Evolutionary conservation across 2,113 vertebrate genomes (phyloP).

Genomic region (Oxyruncus cristatus): DNA sequence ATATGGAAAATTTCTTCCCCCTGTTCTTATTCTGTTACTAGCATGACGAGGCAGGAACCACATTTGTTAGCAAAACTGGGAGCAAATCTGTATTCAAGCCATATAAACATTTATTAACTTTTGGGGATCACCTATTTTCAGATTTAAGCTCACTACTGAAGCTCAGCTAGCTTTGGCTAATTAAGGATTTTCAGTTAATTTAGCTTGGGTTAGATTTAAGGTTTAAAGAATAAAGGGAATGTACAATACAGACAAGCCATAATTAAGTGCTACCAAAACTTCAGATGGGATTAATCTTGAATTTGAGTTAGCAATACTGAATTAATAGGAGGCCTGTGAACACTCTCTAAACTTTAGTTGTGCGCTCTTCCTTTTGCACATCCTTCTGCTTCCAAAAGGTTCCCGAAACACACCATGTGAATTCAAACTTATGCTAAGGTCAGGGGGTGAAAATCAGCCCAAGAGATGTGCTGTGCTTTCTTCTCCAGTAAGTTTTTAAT

Average conservation of each 20-base stretch:
- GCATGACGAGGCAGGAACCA: background rate
- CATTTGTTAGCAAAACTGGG: background rate
- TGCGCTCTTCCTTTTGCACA: background rate
- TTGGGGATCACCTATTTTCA: background rate
- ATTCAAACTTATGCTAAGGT: background rate
- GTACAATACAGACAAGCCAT: background rate
- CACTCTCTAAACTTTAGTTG: background rate
- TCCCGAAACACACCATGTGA: background rate
- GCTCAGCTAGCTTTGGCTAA: background rate
- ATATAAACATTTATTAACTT: background rate
- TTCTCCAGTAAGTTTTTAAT: background rate
- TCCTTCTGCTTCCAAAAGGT: background rate
- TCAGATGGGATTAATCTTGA: slow-evolving; percentile 14
- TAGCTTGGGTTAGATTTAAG: background rate
- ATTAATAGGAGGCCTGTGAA: background rate
- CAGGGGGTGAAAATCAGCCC: background rate
- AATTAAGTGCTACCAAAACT: slow-evolving; percentile 15
- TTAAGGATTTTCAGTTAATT: slow-evolving; percentile 15
- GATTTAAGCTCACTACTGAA: background rate
- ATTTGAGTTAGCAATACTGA: background rate
- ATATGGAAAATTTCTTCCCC: background rate
- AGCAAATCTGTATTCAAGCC: background rate
- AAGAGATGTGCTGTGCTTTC: background rate
- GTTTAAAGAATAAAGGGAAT: slow-evolving; percentile 2
- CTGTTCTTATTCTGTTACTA: background rate